Evolutionary conservation across 2,888 invertebrate species (phyloP), one percentile per base, ranked within the genome.

Genomic region (Sesia bembeciformis): DNA sequence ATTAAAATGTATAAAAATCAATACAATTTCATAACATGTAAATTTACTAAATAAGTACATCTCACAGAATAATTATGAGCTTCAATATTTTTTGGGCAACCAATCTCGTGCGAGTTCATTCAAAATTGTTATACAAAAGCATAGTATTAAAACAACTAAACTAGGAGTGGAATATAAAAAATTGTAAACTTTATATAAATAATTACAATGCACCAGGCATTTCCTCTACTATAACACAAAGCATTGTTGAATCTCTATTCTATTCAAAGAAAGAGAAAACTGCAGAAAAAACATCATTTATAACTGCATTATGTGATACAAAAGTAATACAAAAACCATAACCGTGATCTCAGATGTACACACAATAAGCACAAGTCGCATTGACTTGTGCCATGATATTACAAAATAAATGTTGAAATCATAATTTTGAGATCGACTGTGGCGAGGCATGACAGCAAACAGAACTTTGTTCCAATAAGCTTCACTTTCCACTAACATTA

Each of bases 131-230:
- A 40, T 68, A 69, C 72, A 70, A 69, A 71, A 77, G 73, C 67
- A 66, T 54, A 51, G 52, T 52, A 54, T 54, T 65, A 66, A 66
- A 57, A 70, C 68, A 41, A 5, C 70, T 67, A 65, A 74, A 72
- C 67, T 70, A 77, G 78, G 68, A 68, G 67, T 66, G 71, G 72
- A 76, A 78, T 81, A 83, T 70, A 81, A 78, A 80, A 77, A 70
- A 69, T 74, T 74, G 78, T 79, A 75, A 78, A 73, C 64, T 74
- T 70, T 65, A 65, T 72, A 78, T 80, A 75, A 81, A 81, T 76
- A 79, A 78, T 75, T 75, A 78, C 73, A 78, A 81, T 81, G 78
- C 79, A 76, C 80, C 81, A 78, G 79, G 79, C 78, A 78, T 78
- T 64, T 68, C 62, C 62, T 23, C 23, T 23, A 23, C 23, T 23